Percentiles rank a stretch among this genome's conserved stretches.
Conservation (phyloP, 2,113 vertebrate genomes). For the Gymnogyps californianus region DNA sequence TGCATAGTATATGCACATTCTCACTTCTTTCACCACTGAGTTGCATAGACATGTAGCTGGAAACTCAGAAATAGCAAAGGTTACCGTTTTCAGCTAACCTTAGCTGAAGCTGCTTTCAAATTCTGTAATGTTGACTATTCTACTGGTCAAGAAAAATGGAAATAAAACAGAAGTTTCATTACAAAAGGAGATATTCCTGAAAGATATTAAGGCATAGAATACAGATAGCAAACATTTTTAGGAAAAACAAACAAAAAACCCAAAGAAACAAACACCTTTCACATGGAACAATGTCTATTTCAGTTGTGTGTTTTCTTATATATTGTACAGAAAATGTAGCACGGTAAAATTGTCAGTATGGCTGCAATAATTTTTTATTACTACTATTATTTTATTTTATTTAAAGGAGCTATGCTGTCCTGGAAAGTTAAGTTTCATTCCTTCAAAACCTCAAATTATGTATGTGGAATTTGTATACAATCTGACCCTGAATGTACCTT, state of each 20-base stretch:
- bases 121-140: not conserved
- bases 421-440: not conserved
- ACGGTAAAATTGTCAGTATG: not conserved
- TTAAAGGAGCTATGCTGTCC: not conserved
- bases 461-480: not conserved
- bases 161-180: not conserved
- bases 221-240: not conserved
- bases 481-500: not conserved
- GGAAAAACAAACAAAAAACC: not conserved
- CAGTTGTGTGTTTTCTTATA: not conserved
- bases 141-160: not conserved
- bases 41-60: accelerated
- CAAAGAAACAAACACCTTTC: not conserved
- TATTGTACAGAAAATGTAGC: not conserved
- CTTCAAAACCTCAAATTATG: not conserved
- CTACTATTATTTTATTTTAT: not conserved
- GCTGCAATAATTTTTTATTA: not conserved
- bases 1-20: not conserved
- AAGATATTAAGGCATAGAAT: not conserved
- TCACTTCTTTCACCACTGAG: not conserved
- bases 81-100: not conserved
- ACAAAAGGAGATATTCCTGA: not conserved
- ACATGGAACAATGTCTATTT: not conserved
- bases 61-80: not conserved
- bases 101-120: not conserved